Conservation (phyloP, 2,113 vertebrate species). For the Caracal caracal region DNA sequence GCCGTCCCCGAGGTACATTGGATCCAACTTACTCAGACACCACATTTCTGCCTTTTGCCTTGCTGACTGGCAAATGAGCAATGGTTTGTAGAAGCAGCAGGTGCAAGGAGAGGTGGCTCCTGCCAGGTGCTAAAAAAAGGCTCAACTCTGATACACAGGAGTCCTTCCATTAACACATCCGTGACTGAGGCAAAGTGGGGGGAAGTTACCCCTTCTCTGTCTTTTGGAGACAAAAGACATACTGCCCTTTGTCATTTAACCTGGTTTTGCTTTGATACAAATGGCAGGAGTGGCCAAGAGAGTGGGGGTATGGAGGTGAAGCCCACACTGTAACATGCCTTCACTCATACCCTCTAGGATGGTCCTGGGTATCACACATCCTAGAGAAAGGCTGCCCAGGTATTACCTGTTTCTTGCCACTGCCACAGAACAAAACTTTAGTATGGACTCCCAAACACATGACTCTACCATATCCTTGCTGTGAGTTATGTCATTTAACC, state of each 20-base stretch:
- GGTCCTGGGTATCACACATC: not conserved
- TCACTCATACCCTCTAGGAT: not conserved
- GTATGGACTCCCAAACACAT: not conserved
- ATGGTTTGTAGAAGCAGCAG: conserved; percentile 51
- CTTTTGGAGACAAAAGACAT: not conserved
- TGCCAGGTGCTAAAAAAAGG: conserved; percentile 64
- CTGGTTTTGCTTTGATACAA: not conserved
- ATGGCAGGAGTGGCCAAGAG: not conserved
- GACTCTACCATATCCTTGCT: not conserved
- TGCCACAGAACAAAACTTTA: not conserved
- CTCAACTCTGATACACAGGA: not conserved
- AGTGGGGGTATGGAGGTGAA: not conserved
- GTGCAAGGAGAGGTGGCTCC: conserved; percentile 41
- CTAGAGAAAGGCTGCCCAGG: not conserved
- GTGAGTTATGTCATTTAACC: not conserved
- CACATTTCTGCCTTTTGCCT: not conserved
- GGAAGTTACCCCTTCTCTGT: not conserved
- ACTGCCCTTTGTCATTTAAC: not conserved
- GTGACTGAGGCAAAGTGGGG: not conserved
- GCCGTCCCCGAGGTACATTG: not conserved
- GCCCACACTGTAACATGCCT: not conserved
- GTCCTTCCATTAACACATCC: conserved; percentile 20
- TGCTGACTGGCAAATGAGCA: conserved; percentile 25
- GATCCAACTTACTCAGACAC: not conserved
- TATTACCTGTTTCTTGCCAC: not conserved